Evolutionary conservation across 2,113 vertebrate species (phyloP), one percentile per base, ranked within the genome.

Genomic region (Archilochus colubris): DNA sequence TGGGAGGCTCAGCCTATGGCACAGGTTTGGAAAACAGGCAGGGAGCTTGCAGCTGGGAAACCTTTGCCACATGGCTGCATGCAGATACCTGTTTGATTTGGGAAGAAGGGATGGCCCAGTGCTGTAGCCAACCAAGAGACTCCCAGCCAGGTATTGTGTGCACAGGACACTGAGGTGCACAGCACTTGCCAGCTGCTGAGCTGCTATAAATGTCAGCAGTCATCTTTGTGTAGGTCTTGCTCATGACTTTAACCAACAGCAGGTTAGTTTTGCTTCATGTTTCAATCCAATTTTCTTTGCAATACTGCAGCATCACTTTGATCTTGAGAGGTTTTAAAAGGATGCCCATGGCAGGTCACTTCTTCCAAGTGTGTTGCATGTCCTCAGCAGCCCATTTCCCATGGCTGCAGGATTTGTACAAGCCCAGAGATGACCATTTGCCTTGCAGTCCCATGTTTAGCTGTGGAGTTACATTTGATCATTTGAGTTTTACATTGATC

Each of bases 341-440:
- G 31, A 14, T 13, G 12, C 7, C 2, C 0, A 1, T 2, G 3
- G 31, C 25, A 28, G n/a, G 15, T 61, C 2, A 1, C 53, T 82
- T 82, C 33, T 4, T 75, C 14, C 10, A 0, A 13, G 28, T 54
- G 48, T 1, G 0, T 28, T 22, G 9, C 1, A 1, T 55, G 68
- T 72, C 66, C 50, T 43, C 19, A 6, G 53, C 0, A 2, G 23
- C 3, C 24, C 22, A 23, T 73, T 61, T 53, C n/a, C 30, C 10
- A 2, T 5, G 25, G 9, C 2, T 80, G 33, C n/a, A 40, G 48
- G 40, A 48, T 86, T 86, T 86, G 31, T 17, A 48, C 12, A 15
- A 46, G 31, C 31, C 20, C 51, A 23, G 19, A 0, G 0, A 12
- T 67, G n/a, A 8, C 7, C 2, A 0, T 82, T 79, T 0, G 0